Percentiles rank a stretch among this genome's conserved stretches.
Conservation (phyloP, 2,888 invertebrate species). For the Leuctra nigra region DNA sequence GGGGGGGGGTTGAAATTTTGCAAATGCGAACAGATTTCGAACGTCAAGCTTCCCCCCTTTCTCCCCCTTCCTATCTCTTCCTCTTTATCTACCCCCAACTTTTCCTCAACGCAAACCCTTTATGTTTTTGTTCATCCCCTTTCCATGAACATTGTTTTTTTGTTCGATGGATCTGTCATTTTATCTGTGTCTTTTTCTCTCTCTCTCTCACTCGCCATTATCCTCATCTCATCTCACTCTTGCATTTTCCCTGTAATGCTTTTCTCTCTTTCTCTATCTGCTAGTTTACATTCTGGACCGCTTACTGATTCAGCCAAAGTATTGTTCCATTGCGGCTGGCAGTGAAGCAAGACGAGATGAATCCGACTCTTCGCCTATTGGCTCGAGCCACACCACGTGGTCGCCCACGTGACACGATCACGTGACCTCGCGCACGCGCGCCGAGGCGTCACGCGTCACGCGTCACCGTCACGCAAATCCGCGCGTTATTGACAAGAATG, state of each 20-base stretch:
- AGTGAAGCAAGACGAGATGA: too few relatives aligned
- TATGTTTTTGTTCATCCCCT: slow-evolving; percentile 23
- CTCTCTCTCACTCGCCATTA: slow-evolving; percentile 3
- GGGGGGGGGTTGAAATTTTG: slow-evolving; percentile 25
- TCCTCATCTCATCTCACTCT: neutral
- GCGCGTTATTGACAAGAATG: too few relatives aligned
- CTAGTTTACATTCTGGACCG: too few relatives aligned
- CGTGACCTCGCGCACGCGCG: too few relatives aligned
- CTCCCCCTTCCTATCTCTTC: slow-evolving; percentile 22
- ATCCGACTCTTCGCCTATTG: too few relatives aligned
- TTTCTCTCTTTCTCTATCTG: neutral
- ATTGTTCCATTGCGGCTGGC: too few relatives aligned
- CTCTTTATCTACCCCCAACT: slow-evolving; percentile 22
- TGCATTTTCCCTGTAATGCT: too few relatives aligned
- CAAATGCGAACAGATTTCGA: slow-evolving; percentile 29
- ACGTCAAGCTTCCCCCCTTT: slow-evolving; percentile 26
- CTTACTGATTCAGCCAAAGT: too few relatives aligned
- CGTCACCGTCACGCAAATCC: too few relatives aligned
- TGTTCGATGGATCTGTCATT: slow-evolving; percentile 20
- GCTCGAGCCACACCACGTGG: too few relatives aligned
- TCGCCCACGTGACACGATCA: too few relatives aligned
- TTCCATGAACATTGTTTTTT: slow-evolving; percentile 7
- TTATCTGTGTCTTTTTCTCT: slow-evolving; percentile 13
- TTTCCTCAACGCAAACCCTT: slow-evolving; percentile 18
- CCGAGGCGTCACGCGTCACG: too few relatives aligned